Conservation (phyloP, 2,113 vertebrate species). For the Emydura subglobosa region DNA sequence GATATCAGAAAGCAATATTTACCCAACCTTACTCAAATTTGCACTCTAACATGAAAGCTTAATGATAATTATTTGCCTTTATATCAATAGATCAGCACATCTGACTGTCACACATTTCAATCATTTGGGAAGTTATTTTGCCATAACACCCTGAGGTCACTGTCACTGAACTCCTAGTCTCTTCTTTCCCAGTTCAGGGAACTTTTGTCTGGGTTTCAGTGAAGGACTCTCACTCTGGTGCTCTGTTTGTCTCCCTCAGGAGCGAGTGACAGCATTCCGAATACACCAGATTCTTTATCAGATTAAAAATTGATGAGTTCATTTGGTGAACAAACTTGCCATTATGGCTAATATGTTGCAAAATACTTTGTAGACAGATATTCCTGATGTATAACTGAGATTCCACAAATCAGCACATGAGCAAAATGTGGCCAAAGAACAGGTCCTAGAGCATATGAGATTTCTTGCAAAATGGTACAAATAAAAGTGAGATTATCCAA, state of each 20-base stretch:
- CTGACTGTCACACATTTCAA: not conserved
- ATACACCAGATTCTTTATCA: not conserved
- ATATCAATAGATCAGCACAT: rapidly evolving
- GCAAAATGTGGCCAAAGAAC: not conserved
- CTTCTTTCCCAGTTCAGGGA: not conserved
- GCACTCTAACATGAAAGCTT: not conserved
- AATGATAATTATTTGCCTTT: not conserved
- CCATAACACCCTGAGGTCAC: not conserved
- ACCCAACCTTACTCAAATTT: not conserved
- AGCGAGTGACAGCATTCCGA: not conserved
- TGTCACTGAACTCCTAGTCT: not conserved
- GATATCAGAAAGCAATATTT: rapidly evolving
- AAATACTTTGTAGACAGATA: not conserved
- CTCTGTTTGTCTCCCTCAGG: not conserved
- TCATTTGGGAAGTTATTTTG: not conserved
- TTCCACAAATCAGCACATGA: not conserved
- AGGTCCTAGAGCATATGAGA: not conserved
- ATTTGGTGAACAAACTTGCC: not conserved
- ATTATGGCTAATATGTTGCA: not conserved
- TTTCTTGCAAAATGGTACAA: not conserved
- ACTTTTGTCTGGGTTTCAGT: not conserved
- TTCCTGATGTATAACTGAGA: not conserved
- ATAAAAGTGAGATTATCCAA: not conserved
- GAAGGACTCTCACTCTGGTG: not conserved
- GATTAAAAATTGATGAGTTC: not conserved